Conservation (phyloP, 2,113 vertebrate genomes). For the Myanophis thanlyinensis region DNA sequence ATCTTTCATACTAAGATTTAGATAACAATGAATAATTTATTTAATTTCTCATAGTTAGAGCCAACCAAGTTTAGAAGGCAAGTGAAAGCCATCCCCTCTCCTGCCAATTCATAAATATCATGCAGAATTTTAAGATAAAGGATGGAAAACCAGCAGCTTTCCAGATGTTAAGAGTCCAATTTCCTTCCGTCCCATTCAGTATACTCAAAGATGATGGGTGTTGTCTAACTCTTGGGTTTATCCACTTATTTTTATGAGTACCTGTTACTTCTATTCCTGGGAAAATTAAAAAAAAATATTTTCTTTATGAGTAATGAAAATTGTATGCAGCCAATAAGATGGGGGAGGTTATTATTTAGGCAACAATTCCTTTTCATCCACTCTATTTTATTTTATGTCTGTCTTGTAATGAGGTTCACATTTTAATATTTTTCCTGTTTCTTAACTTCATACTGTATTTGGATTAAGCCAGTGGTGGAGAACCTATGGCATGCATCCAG, state of each 20-base stretch:
- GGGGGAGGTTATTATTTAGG: background rate
- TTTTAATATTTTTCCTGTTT: background rate
- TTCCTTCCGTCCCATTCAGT: background rate
- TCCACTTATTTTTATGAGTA: background rate
- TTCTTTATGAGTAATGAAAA: background rate
- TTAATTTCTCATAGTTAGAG: background rate
- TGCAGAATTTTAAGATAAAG: background rate
- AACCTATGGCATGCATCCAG: no score
- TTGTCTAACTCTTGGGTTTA: background rate
- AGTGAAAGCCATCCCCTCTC: background rate
- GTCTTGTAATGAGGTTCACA: background rate
- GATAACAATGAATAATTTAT: background rate
- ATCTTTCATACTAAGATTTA: background rate
- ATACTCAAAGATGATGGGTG: background rate
- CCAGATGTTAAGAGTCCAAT: background rate
- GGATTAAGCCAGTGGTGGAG: no score
- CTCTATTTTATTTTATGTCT: background rate
- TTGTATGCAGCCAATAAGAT: background rate
- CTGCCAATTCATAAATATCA: background rate
- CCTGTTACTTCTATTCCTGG: background rate
- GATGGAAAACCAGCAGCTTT: background rate
- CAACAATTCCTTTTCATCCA: background rate
- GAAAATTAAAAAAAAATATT: background rate
- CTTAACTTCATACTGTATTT: background rate
- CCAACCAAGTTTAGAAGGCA: background rate